A percentile compares a stretch with the other conserved stretches of the same genome.
phyloP scores from a whole-genome alignment of 2,113 vertebrate species.

The Oophaga pumilio region DNA sequence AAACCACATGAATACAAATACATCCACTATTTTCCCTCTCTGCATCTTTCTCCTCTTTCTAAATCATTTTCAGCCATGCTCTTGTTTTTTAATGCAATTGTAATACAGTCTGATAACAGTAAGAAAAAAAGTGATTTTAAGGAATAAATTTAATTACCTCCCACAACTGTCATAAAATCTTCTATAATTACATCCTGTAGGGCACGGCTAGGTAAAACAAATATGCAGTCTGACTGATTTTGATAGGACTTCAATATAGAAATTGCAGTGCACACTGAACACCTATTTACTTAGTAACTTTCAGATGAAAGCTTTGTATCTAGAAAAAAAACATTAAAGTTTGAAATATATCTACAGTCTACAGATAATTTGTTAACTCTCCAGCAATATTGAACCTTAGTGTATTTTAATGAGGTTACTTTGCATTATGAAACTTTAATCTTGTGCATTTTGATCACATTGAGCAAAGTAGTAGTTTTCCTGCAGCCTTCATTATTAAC shows the following conservation, averaged over 20 bases:
- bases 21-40: no score
- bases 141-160: neutral
- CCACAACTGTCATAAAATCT: constrained; percentile 13
- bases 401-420: constrained; percentile 17
- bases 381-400: neutral
- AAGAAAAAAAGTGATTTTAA: neutral
- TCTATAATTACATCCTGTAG: constrained; percentile 5
- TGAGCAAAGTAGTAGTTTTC: neutral
- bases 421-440: neutral
- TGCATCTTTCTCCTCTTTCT: no score
- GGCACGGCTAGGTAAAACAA: neutral
- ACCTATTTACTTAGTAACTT: neutral
- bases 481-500: neutral
- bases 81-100: constrained; percentile 3
- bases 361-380: neutral
- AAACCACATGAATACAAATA: no score
- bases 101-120: neutral
- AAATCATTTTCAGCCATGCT: neutral
- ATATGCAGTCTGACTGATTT: neutral
- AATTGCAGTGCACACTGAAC: neutral
- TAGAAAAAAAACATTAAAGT: neutral
- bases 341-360: neutral
- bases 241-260: neutral
- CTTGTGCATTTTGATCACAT: neutral
- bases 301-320: constrained; percentile 15